Evolutionary conservation across 2,113 vertebrate genomes (phyloP), one percentile per base, ranked within the genome.

Genomic region (Hippocampus abdominalis): DNA sequence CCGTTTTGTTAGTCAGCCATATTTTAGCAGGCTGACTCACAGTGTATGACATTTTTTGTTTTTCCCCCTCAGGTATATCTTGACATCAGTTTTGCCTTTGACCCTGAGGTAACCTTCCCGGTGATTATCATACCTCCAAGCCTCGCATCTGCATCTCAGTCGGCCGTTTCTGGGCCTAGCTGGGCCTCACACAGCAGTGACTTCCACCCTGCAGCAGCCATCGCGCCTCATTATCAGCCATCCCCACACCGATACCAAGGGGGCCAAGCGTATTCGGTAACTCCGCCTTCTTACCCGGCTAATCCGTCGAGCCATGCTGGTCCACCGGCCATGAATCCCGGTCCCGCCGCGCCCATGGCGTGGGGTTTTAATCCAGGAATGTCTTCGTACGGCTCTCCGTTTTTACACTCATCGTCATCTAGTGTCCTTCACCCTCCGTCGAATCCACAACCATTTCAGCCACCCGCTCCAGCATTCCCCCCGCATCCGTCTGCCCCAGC

Each of bases 31-130:
- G 29, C 0, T 32, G 29, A 32, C 29, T 32, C 29, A 32, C 29
- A 32, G 29, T 32, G 29, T 32, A 32, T 32, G 29, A 42, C 8
- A 23, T 54, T 21, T 57, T 27, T 57, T 27, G 32, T 68, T 27
- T 64, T 77, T 70, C 32, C 70, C 72, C 68, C 54, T 29, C 71
- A 93, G 91, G 90, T 78, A 3, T 90, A 83, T 75, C 70, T 93
- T 87, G 91, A 90, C 73, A 90, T 92, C 64, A 90, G 88, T 51
- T 91, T 90, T 78, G 63, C 86, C 29, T 84, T 29, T 21, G 86
- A 92, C 73, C 90, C 91, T 44, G 49, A 83, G 73, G 56, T 93
- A 12, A 42, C 29, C 1, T 77, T 89, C 16, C 89, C 89, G 6
- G 25, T 93, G 40, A n/a, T 85, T 23, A 82, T 93, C 77, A 6